A percentile compares a stretch with the other conserved stretches of the same genome.
phyloP scores from a whole-genome alignment of 2,888 invertebrate species.

The Lepidonotus clava region DNA sequence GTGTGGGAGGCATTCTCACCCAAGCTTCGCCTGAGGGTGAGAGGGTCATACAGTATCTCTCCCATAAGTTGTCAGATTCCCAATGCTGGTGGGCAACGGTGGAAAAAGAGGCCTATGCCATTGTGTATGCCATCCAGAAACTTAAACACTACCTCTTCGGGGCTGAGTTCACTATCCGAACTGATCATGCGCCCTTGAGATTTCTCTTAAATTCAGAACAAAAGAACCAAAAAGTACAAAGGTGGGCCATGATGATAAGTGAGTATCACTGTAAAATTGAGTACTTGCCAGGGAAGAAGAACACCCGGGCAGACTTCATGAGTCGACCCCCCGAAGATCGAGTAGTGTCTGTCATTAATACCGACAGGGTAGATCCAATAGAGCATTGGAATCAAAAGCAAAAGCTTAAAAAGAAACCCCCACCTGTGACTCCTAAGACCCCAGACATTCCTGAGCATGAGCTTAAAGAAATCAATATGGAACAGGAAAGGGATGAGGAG shows the following conservation, averaged over 20 bases:
- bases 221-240: conserved; percentile 51
- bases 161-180: conserved; percentile 32
- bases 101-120: conserved; percentile 33
- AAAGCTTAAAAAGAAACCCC: too few species aligned
- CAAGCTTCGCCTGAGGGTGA: not conserved
- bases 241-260: conserved; percentile 57
- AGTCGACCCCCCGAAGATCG: not conserved
- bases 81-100: conserved; percentile 32
- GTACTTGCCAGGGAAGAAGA: conserved; percentile 49
- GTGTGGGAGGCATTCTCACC: not conserved
- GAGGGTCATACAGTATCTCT: conserved; percentile 24
- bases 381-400: conserved; percentile 18
- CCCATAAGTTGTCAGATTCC: not conserved
- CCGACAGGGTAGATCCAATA: not conserved
- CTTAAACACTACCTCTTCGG: conserved; percentile 52
- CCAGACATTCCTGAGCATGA: too few species aligned
- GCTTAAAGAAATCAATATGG: too few species aligned
- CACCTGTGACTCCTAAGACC: too few species aligned
- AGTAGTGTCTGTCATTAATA: not conserved
- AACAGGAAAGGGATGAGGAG: too few species aligned
- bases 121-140: conserved; percentile 26
- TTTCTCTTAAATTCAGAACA: conserved; percentile 53
- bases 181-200: conserved; percentile 52
- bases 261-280: conserved; percentile 55
- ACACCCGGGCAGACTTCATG: conserved; percentile 56